phyloP scores from a whole-genome alignment of 2,888 invertebrate species.

The Tenthredo notha region DNA sequence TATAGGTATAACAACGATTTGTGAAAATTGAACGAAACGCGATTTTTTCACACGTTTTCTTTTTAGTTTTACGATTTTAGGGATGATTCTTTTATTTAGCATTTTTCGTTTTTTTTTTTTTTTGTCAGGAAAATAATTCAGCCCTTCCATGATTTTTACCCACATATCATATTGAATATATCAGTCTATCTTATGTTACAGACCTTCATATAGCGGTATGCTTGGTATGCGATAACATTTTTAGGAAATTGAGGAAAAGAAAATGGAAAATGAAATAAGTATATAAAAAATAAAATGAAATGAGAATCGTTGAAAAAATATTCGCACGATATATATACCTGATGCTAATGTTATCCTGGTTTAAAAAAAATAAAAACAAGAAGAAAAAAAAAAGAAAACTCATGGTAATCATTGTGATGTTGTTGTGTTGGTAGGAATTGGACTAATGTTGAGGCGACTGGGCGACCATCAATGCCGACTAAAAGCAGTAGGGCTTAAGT shows the following conservation, averaged over 20 bases:
- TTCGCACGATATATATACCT: slow-evolving; percentile 1
- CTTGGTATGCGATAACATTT: not conserved
- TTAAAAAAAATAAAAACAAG: not conserved
- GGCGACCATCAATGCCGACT: slow-evolving; percentile 76
- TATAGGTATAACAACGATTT: not conserved
- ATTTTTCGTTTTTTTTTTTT: too few relatives aligned
- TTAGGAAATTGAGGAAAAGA: not conserved
- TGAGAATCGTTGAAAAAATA: slow-evolving; percentile 22
- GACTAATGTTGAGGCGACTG: slow-evolving; percentile 74
- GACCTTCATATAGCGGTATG: not conserved
- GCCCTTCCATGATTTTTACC: not conserved
- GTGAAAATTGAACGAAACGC: not conserved
- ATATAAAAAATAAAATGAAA: not conserved
- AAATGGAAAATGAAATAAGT: slow-evolving; percentile 4
- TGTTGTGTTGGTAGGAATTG: slow-evolving; percentile 77
- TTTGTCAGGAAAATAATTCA: not conserved
- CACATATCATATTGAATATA: not conserved
- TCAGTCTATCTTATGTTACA: not conserved
- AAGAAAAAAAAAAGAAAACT: not conserved
- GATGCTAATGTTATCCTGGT: not conserved
- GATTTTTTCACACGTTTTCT: not conserved
- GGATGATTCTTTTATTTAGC: not conserved
- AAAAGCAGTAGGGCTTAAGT: slow-evolving; percentile 75
- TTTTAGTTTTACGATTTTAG: not conserved
- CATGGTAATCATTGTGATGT: slow-evolving; percentile 61